Evolutionary conservation across 2,797 vertebrate species (phyloP), one percentile per base, ranked within the genome.

Genomic region (Enteromius anoplus): DNA sequence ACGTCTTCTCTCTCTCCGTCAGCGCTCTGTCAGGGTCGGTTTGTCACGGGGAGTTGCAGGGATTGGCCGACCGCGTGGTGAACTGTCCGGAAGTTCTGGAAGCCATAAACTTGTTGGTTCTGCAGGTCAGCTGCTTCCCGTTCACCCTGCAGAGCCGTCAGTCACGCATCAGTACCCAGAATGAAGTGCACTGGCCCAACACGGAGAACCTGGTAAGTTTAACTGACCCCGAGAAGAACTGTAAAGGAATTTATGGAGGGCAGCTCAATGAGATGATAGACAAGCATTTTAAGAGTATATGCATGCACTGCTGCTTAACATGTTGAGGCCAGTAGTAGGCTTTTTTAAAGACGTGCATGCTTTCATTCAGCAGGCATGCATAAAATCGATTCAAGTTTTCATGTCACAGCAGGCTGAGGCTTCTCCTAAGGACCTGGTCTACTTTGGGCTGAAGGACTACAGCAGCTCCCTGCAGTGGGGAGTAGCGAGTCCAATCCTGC

Each of bases 101-200:
- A 81, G 96, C 98, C 47, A 93, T 96, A 90, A 99, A 99, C 92
- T 95, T 99, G 88, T 93, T 99, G 92, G 96, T 99, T 77, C 95
- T 99, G 88, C 98, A 99, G 93, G 97, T 99, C 92, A 98, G 97
- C 95, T 98, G 97, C 91, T 98, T 97, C 88, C 98, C 98, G 0
- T 96, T 96, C 88, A 96, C 97, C 3, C 94, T 99, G 87, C 98
- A 99, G 94, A 98, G 97, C 0, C 95, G 92, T 82, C 97, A 99
- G 89, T 99, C 98, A 71, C 96, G 96, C 88, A 97, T 99, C 93
- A 97, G 94, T 90, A 87, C 94, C 85, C 92, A 92, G 90, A 99
- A 99, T 70, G 98, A 99, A 86, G 97, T 99, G 11, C 97, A 99
- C 83, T 99, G 98, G 98, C 96, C 96, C 83, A 92, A 94, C 82